Evolutionary conservation across 2,113 vertebrate genomes (phyloP).

Genomic region (Pterocles burchelli): DNA sequence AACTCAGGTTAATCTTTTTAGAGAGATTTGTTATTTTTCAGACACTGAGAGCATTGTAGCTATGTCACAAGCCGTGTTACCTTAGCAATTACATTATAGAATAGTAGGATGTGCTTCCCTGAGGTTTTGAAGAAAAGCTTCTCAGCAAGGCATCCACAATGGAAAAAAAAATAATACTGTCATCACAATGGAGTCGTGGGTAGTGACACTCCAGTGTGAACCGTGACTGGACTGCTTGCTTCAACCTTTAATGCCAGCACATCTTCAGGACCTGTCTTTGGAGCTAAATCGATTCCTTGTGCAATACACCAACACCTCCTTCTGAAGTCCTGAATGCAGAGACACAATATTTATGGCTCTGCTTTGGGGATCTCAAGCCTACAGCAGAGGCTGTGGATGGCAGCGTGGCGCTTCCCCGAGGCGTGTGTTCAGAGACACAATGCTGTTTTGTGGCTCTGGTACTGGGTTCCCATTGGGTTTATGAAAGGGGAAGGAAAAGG

Average conservation of each 20-base stretch:
- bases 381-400: fast-evolving
- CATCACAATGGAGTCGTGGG: background rate
- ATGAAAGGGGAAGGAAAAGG: background rate
- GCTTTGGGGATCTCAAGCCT: background rate
- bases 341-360: background rate
- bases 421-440: background rate
- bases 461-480: background rate
- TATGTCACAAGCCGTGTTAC: background rate
- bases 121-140: conserved; percentile 15
- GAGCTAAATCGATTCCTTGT: background rate
- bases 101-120: background rate
- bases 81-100: background rate
- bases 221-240: background rate
- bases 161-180: background rate
- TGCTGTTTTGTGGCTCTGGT: background rate
- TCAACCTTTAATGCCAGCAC: background rate
- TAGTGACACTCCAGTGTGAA: background rate
- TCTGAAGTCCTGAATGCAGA: background rate
- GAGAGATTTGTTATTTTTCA: conserved; percentile 13
- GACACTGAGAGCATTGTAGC: background rate
- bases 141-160: background rate
- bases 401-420: fast-evolving
- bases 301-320: background rate
- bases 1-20: conserved; percentile 28
- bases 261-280: background rate